Conservation (phyloP, 2,888 invertebrate genomes). For the Drosophila pseudotalamancana region DNA sequence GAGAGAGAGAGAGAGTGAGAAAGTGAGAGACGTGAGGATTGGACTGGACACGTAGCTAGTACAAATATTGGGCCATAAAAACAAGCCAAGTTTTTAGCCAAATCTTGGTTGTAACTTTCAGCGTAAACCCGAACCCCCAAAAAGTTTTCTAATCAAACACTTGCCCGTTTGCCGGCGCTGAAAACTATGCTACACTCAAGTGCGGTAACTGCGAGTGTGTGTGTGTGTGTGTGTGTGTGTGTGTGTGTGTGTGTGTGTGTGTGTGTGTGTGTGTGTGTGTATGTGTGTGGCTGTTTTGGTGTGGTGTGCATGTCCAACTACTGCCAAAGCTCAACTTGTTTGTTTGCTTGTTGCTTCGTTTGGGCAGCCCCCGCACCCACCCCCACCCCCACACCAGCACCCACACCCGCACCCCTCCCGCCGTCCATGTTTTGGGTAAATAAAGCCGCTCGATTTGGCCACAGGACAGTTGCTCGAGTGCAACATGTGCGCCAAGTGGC, state of each 20-base stretch:
- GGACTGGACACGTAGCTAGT: conserved; percentile 17
- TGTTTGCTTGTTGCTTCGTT: conserved; percentile 68
- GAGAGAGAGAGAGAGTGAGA: too few species aligned
- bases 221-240: background rate
- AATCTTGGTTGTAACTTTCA: conserved; percentile 58
- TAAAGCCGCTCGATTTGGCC: conserved; percentile 71
- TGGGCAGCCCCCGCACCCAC: conserved; percentile 22
- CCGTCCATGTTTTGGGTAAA: conserved; percentile 36
- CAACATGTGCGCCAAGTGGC: conserved; percentile 52
- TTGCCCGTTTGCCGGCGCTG: conserved; percentile 44
- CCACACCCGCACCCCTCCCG: background rate
- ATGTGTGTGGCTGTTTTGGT: background rate
- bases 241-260: background rate
- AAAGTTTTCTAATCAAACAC: conserved; percentile 76
- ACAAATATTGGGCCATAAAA: conserved; percentile 42
- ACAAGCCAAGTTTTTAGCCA: conserved; percentile 37
- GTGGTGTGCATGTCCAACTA: conserved; percentile 28
- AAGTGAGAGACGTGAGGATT: conserved; percentile 4
- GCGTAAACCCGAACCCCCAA: conserved; percentile 16
- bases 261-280: background rate
- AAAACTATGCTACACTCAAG: conserved; percentile 35
- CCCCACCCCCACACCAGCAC: background rate
- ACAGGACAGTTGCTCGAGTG: conserved; percentile 57
- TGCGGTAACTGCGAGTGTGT: background rate
- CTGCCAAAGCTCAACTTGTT: conserved; percentile 63